These are phyloP conservation scores for Myodes glareolus DNA, from an alignment of 2,113 vertebrate species.

Conservation along the genomic window DNA sequence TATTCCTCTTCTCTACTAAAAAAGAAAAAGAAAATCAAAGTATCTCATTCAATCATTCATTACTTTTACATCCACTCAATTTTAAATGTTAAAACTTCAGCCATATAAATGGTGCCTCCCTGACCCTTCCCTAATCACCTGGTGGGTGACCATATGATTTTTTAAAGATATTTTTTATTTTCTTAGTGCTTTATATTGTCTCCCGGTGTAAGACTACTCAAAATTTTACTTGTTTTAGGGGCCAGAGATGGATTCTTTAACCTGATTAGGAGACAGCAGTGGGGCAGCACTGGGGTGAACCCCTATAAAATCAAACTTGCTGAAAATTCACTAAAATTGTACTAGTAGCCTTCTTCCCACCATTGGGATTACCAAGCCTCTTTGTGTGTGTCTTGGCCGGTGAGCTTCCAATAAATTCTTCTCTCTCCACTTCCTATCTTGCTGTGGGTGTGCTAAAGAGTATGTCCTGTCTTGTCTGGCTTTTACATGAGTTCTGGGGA, in stretches of 20 bases:
- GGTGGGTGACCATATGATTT: background rate
- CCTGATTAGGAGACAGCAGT: background rate
- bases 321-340: background rate
- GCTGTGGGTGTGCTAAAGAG: no score
- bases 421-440: background rate
- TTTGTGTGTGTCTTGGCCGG: background rate
- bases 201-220: background rate
- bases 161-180: background rate
- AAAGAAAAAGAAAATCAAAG: background rate
- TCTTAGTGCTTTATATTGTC: background rate
- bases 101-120: background rate
- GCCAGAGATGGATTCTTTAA: background rate
- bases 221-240: background rate
- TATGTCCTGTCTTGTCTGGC: background rate
- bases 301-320: background rate
- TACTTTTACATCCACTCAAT: background rate
- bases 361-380: background rate
- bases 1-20: background rate
- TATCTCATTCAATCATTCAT: background rate
- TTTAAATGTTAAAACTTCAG: background rate
- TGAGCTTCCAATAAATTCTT: background rate
- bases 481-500: background rate
- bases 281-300: background rate
- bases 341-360: fast-evolving
- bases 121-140: background rate